Evolutionary conservation across 2,888 invertebrate genomes (phyloP).

Genomic region (Mythimna ferrago): DNA sequence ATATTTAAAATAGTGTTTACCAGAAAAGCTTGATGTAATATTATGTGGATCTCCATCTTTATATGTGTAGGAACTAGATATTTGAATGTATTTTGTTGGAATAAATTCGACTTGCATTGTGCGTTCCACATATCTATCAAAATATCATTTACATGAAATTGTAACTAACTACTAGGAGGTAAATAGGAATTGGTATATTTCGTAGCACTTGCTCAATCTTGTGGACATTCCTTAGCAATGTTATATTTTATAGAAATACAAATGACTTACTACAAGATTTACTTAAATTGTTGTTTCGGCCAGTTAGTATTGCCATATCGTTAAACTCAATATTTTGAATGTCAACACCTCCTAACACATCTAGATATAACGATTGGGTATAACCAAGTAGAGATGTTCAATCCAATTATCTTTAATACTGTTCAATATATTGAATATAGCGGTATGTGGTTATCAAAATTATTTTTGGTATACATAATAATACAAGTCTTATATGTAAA

Average conservation of each 20-base stretch:
- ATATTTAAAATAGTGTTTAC: conserved; percentile 11
- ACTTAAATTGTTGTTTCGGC: conserved; percentile 29
- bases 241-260: conserved; percentile 51
- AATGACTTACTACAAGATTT: conserved; percentile 41
- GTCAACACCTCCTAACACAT: not conserved
- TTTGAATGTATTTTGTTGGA: conserved; percentile 25
- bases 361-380: not conserved
- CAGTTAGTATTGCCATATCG: conserved; percentile 25
- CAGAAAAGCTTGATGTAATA: conserved; percentile 27
- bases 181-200: conserved; percentile 59
- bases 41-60: conserved; percentile 28
- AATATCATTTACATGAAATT: conserved; percentile 59
- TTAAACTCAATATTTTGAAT: conserved; percentile 34
- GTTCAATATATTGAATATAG: conserved; percentile 15
- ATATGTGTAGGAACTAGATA: conserved; percentile 37
- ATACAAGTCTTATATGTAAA: conserved; percentile 75
- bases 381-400: conserved; percentile 2
- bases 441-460: conserved; percentile 38
- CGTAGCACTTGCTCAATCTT: conserved; percentile 79
- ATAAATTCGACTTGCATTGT: conserved; percentile 43
- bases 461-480: conserved; percentile 48
- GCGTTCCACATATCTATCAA: conserved; percentile 59
- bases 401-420: not conserved
- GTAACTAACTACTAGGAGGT: conserved; percentile 40
- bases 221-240: conserved; percentile 75